phyloP scores from a whole-genome alignment of 2,113 vertebrate genomes.

The Upupa epops region DNA sequence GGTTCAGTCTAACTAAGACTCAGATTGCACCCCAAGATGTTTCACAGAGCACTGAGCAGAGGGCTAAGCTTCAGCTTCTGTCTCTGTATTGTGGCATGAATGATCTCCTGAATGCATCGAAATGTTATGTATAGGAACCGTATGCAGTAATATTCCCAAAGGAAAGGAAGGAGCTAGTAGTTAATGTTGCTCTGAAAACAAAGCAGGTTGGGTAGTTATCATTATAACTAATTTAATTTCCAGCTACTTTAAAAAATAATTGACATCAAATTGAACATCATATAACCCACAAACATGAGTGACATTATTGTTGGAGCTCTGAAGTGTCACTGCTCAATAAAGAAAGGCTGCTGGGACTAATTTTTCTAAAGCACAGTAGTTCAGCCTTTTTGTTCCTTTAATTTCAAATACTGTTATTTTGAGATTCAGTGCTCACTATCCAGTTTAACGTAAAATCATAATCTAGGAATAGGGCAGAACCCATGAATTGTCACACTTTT shows the following conservation, averaged over 20 bases:
- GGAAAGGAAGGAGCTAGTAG: neutral
- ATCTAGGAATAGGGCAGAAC: neutral
- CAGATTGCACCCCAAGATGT: neutral
- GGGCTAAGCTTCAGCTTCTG: neutral
- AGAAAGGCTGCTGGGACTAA: neutral
- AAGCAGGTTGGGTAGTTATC: neutral
- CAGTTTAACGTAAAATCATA: neutral
- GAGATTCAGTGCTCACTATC: neutral
- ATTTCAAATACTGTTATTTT: neutral
- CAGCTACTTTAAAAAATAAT: neutral
- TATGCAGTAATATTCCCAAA: neutral
- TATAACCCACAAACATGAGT: neutral
- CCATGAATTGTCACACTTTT: neutral
- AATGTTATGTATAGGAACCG: neutral
- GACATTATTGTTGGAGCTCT: neutral
- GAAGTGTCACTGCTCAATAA: neutral
- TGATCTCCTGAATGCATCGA: neutral
- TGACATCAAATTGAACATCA: neutral
- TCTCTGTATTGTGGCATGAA: neutral
- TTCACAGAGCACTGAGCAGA: neutral
- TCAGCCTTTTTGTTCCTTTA: neutral
- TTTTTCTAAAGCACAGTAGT: neutral
- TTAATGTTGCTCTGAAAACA: neutral
- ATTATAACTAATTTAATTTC: neutral
- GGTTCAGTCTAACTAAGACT: neutral